Percentiles rank a stretch among this genome's conserved stretches.
These are phyloP conservation scores for Phyllostomus hastatus DNA, from an alignment of 2,113 vertebrate genomes.

Conservation along the genomic window DNA sequence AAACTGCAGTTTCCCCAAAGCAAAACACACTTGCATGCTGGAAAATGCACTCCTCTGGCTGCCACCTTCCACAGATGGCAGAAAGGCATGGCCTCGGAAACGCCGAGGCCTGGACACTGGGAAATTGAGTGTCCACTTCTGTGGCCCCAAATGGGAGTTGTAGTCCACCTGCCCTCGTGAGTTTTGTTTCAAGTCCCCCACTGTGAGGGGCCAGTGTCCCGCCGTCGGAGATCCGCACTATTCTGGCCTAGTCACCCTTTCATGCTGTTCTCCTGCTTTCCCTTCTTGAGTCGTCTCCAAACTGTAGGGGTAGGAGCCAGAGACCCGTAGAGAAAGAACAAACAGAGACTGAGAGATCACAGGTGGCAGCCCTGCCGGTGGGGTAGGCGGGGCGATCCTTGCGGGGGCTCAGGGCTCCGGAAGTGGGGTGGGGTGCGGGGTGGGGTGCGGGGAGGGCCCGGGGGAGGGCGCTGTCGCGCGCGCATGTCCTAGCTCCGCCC, in stretches of 20 bases:
- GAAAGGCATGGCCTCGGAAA: too few species aligned
- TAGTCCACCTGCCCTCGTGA: not conserved
- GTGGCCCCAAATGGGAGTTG: not conserved
- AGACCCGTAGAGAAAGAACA: accelerated
- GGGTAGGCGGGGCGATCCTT: not conserved
- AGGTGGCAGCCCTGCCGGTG: accelerated
- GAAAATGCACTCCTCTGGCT: not conserved
- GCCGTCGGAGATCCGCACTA: not conserved
- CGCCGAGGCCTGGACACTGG: too few species aligned
- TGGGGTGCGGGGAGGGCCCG: not conserved
- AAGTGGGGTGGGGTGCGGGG: accelerated
- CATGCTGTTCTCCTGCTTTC: not conserved
- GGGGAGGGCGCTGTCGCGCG: accelerated
- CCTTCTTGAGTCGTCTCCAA: not conserved
- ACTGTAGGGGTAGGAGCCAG: accelerated
- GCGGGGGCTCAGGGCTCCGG: accelerated
- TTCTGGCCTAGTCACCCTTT: not conserved
- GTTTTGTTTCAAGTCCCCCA: not conserved
- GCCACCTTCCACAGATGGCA: not conserved
- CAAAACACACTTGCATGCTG: accelerated
- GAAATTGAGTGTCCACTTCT: not conserved
- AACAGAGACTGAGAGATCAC: too few species aligned
- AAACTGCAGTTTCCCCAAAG: not conserved
- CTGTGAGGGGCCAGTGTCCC: not conserved
- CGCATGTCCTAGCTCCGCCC: accelerated